Percentiles rank a stretch among this genome's conserved stretches.
phyloP scores from a whole-genome alignment of 2,797 vertebrate species.

The Cottoperca gobio region DNA sequence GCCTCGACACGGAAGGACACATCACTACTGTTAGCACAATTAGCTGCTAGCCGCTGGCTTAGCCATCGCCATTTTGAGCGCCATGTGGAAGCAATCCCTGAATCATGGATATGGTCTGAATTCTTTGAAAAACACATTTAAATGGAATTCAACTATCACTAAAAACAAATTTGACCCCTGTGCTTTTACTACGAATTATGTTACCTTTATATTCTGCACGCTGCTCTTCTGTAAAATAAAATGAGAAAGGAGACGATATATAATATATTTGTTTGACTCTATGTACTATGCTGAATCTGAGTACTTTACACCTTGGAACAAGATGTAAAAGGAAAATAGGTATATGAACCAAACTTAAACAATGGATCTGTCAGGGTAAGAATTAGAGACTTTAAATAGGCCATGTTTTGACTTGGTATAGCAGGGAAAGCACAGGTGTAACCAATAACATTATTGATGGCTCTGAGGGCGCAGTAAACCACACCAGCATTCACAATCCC shows the following conservation, averaged over 20 bases:
- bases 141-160: background rate
- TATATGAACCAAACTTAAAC: slow-evolving; percentile 9
- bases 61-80: background rate
- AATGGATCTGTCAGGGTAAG: slow-evolving; percentile 11
- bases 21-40: no score
- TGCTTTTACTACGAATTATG: background rate
- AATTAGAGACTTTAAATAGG: slow-evolving; percentile 11
- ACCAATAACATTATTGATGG: slow-evolving; percentile 9
- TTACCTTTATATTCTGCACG: no score
- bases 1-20: no score
- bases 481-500: background rate
- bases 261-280: background rate
- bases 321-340: slow-evolving; percentile 1
- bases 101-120: no score
- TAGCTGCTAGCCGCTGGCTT: background rate
- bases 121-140: no score
- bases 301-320: background rate
- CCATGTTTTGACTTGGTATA: background rate
- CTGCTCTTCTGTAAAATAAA: background rate
- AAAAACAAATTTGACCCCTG: background rate
- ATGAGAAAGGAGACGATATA: background rate
- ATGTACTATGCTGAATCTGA: background rate
- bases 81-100: no score
- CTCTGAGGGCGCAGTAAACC: background rate
- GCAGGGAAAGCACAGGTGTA: slow-evolving; percentile 11